These are phyloP conservation scores for Sylvicapra grimmia DNA, from an alignment of 2,113 vertebrate species.

Conservation along the genomic window DNA sequence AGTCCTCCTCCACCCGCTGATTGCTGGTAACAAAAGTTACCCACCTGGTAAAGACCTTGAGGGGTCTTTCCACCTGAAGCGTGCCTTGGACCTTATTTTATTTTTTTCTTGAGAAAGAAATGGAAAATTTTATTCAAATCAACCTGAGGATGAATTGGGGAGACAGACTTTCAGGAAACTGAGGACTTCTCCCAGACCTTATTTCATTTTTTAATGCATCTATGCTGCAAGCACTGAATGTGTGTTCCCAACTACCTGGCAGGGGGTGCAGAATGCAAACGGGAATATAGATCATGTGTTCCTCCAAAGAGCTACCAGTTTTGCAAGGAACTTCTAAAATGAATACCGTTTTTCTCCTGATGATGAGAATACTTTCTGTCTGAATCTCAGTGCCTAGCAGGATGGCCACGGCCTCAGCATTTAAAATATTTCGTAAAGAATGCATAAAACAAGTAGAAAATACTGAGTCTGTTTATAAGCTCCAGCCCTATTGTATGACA, in stretches of 20 bases:
- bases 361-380: background rate
- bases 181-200: background rate
- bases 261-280: background rate
- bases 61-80: background rate
- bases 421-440: background rate
- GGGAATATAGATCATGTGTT: background rate
- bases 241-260: background rate
- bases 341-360: background rate
- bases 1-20: background rate
- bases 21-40: background rate
- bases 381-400: background rate
- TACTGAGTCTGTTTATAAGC: background rate
- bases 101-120: background rate
- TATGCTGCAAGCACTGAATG: background rate
- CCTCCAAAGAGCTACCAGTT: background rate
- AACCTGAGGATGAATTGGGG: background rate
- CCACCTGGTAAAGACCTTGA: background rate
- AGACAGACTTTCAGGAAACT: background rate
- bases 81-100: background rate
- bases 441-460: background rate
- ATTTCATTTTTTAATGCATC: background rate
- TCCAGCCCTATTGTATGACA: background rate
- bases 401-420: background rate
- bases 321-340: background rate
- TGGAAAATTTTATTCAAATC: background rate